phyloP scores from a whole-genome alignment of 2,113 vertebrate species.

The Perca schrenkii region DNA sequence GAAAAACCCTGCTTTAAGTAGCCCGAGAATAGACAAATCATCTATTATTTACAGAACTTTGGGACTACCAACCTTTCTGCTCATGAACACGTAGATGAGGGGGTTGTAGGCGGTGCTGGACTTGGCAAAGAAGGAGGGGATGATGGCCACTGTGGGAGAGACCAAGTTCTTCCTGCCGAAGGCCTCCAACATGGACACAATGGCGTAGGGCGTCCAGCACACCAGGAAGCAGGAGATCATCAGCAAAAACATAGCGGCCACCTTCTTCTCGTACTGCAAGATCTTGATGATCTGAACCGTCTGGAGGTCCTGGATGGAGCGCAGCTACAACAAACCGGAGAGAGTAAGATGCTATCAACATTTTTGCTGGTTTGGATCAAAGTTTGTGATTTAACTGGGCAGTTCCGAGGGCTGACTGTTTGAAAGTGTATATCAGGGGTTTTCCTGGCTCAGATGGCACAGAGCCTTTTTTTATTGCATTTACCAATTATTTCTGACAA shows the following conservation, averaged over 20 bases:
- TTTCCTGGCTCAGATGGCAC: too few relatives aligned
- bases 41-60: background rate
- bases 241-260: slow-evolving; percentile 92
- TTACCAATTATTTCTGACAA: too few relatives aligned
- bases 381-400: background rate
- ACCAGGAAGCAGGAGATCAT: slow-evolving; percentile 92
- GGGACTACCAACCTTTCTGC: slow-evolving; percentile 88
- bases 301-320: slow-evolving; percentile 91
- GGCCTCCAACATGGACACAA: slow-evolving; percentile 90
- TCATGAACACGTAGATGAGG: slow-evolving; percentile 93
- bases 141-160: slow-evolving; percentile 89
- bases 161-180: slow-evolving; percentile 87
- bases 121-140: slow-evolving; percentile 93
- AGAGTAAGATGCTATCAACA: background rate
- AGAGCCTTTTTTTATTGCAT: too few relatives aligned
- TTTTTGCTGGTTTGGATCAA: background rate
- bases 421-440: background rate
- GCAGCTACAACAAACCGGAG: slow-evolving; percentile 83
- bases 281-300: slow-evolving; percentile 91
- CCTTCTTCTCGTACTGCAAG: slow-evolving; percentile 92
- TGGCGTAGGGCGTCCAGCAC: slow-evolving; percentile 92
- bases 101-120: slow-evolving; percentile 93
- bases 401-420: background rate
- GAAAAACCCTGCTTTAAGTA: background rate
- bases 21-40: background rate